Evolutionary conservation across 2,888 invertebrate genomes (phyloP).

Genomic region (Eupithecia centaureata): DNA sequence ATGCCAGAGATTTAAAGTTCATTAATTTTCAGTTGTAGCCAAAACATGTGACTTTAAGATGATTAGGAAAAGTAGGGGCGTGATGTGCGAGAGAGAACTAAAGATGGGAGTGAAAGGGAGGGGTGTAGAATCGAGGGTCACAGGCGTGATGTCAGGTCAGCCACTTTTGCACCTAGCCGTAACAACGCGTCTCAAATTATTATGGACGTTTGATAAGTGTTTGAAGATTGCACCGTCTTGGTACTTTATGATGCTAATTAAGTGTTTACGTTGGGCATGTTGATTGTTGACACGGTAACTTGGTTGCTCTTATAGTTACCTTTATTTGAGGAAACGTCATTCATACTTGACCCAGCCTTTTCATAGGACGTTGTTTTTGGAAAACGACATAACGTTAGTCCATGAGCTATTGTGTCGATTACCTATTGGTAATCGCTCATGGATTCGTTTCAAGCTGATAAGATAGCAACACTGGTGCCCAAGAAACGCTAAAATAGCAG

Average conservation of each 20-base stretch:
- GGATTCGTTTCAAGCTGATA: conserved; percentile 61
- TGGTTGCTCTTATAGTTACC: conserved; percentile 45
- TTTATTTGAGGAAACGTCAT: conserved; percentile 63
- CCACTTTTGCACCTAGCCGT: conserved; percentile 85
- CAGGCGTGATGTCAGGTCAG: conserved; percentile 85
- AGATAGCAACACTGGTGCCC: conserved; percentile 61
- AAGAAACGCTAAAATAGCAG: conserved; percentile 64
- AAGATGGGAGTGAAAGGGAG: conserved; percentile 62
- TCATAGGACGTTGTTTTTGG: not conserved
- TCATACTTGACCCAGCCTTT: conserved; percentile 47
- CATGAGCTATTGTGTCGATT: too few relatives aligned
- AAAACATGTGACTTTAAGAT: conserved; percentile 81
- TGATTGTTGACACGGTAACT: conserved; percentile 62
- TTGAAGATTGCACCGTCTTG: conserved; percentile 79
- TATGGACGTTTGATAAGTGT: conserved; percentile 84
- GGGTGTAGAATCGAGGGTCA: conserved; percentile 73
- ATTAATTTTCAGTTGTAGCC: conserved; percentile 75
- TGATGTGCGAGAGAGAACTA: conserved; percentile 75
- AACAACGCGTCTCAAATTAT: conserved; percentile 85
- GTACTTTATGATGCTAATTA: conserved; percentile 82
- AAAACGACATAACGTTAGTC: conserved; percentile 44
- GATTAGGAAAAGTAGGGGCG: conserved; percentile 82
- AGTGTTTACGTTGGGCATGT: conserved; percentile 71
- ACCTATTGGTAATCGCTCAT: conserved; percentile 54
- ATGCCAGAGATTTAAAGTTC: conserved; percentile 74